A percentile compares a stretch with the other conserved stretches of the same genome.
These are phyloP conservation scores for Pseudoatta argentina DNA, from an alignment of 1,140 invertebrate genomes.

Conservation along the genomic window DNA sequence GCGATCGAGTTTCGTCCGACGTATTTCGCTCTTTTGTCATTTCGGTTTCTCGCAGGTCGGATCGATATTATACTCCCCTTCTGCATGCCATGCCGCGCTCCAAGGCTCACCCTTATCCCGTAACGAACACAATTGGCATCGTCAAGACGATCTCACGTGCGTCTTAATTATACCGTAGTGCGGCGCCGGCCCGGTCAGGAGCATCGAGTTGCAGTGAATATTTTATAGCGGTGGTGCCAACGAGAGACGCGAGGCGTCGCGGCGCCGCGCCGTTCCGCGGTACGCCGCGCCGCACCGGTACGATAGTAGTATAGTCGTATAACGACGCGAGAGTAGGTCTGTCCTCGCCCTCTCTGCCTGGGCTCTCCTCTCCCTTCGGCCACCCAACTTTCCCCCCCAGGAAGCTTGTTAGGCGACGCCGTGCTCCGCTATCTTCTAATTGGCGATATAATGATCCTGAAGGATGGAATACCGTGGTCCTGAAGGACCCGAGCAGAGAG, in stretches of 20 bases:
- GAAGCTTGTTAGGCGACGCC: slow-evolving; percentile 86
- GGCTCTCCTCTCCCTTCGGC: neutral
- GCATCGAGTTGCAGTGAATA: slow-evolving; percentile 69
- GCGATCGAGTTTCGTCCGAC: neutral
- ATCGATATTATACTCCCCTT: slow-evolving; percentile 52
- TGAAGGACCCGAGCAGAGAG: slow-evolving; percentile 80
- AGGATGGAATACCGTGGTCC: slow-evolving; percentile 85
- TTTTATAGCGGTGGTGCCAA: slow-evolving; percentile 64
- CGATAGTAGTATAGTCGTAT: slow-evolving; percentile 68
- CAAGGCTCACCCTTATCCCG: slow-evolving; percentile 57
- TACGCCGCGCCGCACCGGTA: slow-evolving; percentile 37
- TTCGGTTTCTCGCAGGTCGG: slow-evolving; percentile 50
- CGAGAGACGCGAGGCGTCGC: slow-evolving; percentile 33
- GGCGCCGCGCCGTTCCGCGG: neutral
- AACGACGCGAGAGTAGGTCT: slow-evolving; percentile 76
- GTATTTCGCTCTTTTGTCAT: slow-evolving; percentile 57
- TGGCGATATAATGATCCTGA: slow-evolving; percentile 87
- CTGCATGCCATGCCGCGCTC: slow-evolving; percentile 22
- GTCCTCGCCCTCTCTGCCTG: slow-evolving; percentile 64
- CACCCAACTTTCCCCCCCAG: slow-evolving; percentile 72
- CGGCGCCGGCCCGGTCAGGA: slow-evolving; percentile 60
- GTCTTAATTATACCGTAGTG: slow-evolving; percentile 62
- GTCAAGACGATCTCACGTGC: slow-evolving; percentile 64
- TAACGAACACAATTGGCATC: slow-evolving; percentile 64
- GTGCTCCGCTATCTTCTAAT: slow-evolving; percentile 86